Conservation (phyloP, 2,888 invertebrate genomes). For the Agrypnus murinus region DNA sequence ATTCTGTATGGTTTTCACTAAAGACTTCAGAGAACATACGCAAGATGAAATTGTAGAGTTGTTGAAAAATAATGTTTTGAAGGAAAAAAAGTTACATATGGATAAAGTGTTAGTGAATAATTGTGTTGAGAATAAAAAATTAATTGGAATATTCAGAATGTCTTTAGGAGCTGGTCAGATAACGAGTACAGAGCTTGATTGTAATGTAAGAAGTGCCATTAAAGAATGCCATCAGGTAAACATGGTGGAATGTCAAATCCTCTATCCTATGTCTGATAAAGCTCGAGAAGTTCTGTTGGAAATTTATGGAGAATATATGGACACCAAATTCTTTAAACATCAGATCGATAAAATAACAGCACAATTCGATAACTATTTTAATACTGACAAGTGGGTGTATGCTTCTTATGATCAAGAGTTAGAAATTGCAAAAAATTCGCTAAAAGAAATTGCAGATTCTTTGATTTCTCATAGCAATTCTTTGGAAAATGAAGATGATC, state of each 20-base stretch:
- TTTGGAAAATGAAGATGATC: neutral
- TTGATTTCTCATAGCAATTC: no score
- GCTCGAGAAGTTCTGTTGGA: constrained; percentile 17
- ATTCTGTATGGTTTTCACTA: constrained; percentile 28
- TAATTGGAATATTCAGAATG: constrained; percentile 33
- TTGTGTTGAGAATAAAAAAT: no score
- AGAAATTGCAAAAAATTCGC: neutral
- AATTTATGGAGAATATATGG: constrained; percentile 34
- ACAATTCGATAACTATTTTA: constrained; percentile 10
- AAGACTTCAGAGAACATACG: constrained; percentile 19
- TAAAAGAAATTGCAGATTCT: neutral
- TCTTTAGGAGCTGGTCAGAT: constrained; percentile 14
- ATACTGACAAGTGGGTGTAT: no score
- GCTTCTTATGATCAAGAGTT: constrained; percentile 34
- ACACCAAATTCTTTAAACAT: constrained; percentile 18
- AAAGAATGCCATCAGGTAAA: neutral
- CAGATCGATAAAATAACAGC: neutral
- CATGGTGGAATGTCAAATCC: constrained; percentile 26
- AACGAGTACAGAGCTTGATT: neutral
- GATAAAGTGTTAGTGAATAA: constrained; percentile 12
- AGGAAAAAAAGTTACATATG: neutral
- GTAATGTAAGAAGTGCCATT: constrained; percentile 23
- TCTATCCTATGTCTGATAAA: constrained; percentile 25
- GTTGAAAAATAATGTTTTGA: constrained; percentile 24
- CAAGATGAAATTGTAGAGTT: constrained; percentile 14